Percentiles rank a stretch among this genome's conserved stretches.
Conservation (phyloP, 2,113 vertebrate species). For the Perognathus longimembris region DNA sequence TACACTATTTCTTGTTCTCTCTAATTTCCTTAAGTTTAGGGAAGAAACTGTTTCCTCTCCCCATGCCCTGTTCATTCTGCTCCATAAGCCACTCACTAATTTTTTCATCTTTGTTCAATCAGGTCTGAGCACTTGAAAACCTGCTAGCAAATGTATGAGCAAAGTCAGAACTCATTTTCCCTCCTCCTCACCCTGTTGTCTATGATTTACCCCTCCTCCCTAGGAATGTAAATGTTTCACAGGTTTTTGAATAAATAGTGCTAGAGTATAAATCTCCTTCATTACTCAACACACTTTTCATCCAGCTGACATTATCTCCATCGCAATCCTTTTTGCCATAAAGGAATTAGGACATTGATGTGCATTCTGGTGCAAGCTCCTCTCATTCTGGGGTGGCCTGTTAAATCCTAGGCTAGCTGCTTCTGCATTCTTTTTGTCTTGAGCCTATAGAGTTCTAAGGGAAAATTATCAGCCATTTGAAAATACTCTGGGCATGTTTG, state of each 20-base stretch:
- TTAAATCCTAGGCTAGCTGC: neutral
- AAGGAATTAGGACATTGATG: constrained; percentile 31
- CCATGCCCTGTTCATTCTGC: neutral
- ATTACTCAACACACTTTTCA: neutral
- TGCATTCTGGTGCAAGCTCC: neutral
- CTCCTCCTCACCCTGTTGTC: neutral
- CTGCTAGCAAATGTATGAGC: neutral
- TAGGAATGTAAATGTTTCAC: neutral
- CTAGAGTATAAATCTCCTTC: constrained; percentile 14
- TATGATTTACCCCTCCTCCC: neutral
- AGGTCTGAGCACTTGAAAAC: neutral
- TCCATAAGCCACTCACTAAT: neutral
- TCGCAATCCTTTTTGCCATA: neutral
- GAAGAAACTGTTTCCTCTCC: neutral
- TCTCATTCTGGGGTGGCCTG: neutral
- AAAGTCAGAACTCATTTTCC: neutral
- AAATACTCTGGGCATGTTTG: neutral
- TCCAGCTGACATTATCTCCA: neutral
- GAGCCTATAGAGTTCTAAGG: neutral
- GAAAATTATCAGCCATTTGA: constrained; percentile 8
- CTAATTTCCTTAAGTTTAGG: constrained; percentile 11
- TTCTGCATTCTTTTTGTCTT: neutral
- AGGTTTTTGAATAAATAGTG: constrained; percentile 15
- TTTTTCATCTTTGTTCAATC: neutral
- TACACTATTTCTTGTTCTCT: neutral